Evolutionary conservation across 2,113 vertebrate genomes (phyloP), one percentile per base, ranked within the genome.

Genomic region (Plotosus lineatus): DNA sequence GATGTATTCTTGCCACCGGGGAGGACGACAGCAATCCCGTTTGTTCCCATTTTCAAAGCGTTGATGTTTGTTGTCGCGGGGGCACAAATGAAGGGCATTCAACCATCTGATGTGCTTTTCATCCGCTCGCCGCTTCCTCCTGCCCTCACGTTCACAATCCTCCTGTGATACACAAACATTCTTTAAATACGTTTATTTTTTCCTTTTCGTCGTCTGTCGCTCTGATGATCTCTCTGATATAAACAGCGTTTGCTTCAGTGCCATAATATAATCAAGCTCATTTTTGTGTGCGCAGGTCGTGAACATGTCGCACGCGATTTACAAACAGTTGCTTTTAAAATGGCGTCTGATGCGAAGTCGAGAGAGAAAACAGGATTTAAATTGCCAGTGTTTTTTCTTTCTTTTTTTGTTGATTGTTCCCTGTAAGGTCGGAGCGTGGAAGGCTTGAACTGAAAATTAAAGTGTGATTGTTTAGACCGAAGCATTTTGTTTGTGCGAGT

Each of bases 51-150:
- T 81, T 71, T 79, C 36, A 84, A 77, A 80, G 80, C 65, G 15
- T 28, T 3, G 9, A 53, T 77, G 84, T 82, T 74, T 83, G 50
- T 48, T 74, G 68, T 28, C 65, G 44, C 46, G 78, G 69, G 28
- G 50, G 77, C 76, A 85, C 82, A 74, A 77, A 23, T 75, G 77
- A 90, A 85, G 83, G 83, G 81, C 38, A 48, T 44, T 28, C 58
- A 69, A 51, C 83, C 23, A 48, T 84, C 84, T 83, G 63, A 72
- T 68, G 48, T 61, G n/a, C 69, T 78, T 86, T 87, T 87, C 75
- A 88, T 87, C 79, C 55, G n/a, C 77, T 61, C 26, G 61, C 42
- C 68, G 48, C 77, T 42, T 81, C 68, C 65, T 53, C 0, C 19
- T 65, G 53, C 61, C 76, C 79, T 48, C n/a, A 48, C 28, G 15